phyloP scores from a whole-genome alignment of 2,888 invertebrate genomes.

The Tricholauxania praeusta region DNA sequence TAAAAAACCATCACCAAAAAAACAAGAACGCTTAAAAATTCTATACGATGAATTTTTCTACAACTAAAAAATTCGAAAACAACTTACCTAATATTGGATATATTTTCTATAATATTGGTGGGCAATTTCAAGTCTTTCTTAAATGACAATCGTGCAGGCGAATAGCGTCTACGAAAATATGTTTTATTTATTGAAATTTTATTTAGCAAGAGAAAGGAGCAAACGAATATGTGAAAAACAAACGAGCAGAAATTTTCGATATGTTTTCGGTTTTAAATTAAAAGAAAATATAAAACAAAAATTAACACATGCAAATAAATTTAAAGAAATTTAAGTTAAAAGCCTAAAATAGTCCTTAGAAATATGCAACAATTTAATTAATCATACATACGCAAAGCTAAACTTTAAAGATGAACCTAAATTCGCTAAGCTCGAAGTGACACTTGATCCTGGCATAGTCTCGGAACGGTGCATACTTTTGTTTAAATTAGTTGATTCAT shows the following conservation, averaged over 20 bases:
- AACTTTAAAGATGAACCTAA: constrained; percentile 86
- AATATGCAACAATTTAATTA: constrained; percentile 14
- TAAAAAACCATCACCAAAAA: constrained; percentile 35
- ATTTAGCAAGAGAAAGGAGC: constrained; percentile 49
- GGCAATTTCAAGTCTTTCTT: constrained; percentile 85
- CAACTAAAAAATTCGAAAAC: constrained; percentile 11
- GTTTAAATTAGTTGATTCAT: constrained; percentile 69
- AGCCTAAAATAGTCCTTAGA: background rate
- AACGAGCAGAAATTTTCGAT: constrained; percentile 44
- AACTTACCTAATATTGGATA: constrained; percentile 81
- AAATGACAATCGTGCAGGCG: constrained; percentile 84
- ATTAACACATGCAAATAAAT: constrained; percentile 39
- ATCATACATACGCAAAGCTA: constrained; percentile 80
- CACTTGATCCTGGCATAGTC: constrained; percentile 79
- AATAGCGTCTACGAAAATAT: constrained; percentile 79
- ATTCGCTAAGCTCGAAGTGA: constrained; percentile 82
- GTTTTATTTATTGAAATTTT: constrained; percentile 56
- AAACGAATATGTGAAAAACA: constrained; percentile 44
- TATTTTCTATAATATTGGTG: constrained; percentile 82
- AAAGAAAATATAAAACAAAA: constrained; percentile 40
- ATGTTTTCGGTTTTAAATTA: constrained; percentile 26
- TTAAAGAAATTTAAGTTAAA: background rate
- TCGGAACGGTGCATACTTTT: constrained; percentile 77
- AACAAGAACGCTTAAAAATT: constrained; percentile 4
- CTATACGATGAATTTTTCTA: constrained; percentile 2